Percentiles rank a stretch among this genome's conserved stretches.
Evolutionary conservation across 2,888 invertebrate genomes (phyloP).

Genomic region (Drosophila rellima): DNA sequence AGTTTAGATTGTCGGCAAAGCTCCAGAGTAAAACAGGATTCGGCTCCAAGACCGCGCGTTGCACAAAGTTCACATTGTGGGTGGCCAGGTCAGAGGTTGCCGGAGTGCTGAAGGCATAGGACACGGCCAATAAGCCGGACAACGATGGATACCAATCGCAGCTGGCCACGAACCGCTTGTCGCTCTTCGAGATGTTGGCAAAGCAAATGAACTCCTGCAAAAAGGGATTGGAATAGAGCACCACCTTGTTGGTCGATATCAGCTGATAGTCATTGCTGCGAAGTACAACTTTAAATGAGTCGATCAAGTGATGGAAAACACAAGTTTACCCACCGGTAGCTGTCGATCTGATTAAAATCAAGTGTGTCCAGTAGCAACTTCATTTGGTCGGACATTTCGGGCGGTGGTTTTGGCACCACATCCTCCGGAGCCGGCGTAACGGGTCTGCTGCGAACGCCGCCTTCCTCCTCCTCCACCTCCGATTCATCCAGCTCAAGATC

Average conservation of each 20-base stretch:
- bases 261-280: conserved; percentile 84
- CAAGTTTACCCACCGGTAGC: conserved; percentile 81
- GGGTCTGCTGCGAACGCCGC: conserved; percentile 49
- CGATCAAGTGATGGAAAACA: neutral
- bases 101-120: conserved; percentile 88
- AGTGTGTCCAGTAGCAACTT: conserved; percentile 81
- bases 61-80: conserved; percentile 86
- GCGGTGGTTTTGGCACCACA: conserved; percentile 58
- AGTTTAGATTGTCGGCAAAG: conserved; percentile 89
- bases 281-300: neutral
- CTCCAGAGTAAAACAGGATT: conserved; percentile 92
- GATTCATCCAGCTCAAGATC: conserved; percentile 73
- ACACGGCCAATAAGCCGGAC: conserved; percentile 89
- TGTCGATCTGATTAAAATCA: conserved; percentile 86
- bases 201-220: conserved; percentile 87
- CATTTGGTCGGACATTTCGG: conserved; percentile 81
- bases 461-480: conserved; percentile 73
- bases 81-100: conserved; percentile 74
- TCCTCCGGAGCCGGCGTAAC: conserved; percentile 41
- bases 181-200: conserved; percentile 88
- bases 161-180: conserved; percentile 89
- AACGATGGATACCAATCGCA: conserved; percentile 90
- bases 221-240: conserved; percentile 79
- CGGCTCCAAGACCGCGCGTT: conserved; percentile 88
- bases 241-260: conserved; percentile 74